These are phyloP conservation scores for Drosophila navojoa DNA, from an alignment of 1,140 invertebrate genomes.

Conservation along the genomic window DNA sequence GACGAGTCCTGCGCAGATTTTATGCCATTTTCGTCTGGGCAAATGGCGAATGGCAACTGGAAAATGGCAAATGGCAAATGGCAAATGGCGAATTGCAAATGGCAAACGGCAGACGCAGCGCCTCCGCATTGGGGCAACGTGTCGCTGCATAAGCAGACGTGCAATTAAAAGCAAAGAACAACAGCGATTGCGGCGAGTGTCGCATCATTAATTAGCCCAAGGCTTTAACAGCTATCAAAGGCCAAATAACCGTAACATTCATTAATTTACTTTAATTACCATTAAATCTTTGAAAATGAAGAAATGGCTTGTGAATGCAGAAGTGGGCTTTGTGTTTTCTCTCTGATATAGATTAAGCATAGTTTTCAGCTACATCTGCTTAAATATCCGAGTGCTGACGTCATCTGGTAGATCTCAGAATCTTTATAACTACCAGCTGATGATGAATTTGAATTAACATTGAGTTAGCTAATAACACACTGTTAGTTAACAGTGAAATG, in stretches of 20 bases:
- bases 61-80: slow-evolving; percentile 18
- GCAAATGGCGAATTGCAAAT: slow-evolving; percentile 19
- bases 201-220: slow-evolving; percentile 65
- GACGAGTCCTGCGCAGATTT: slow-evolving; percentile 52
- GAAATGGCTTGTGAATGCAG: no score
- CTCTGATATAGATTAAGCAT: no score
- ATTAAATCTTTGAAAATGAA: background rate
- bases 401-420: no score
- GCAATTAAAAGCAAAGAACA: slow-evolving; percentile 75
- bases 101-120: slow-evolving; percentile 20
- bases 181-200: slow-evolving; percentile 24
- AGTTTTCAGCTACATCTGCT: no score
- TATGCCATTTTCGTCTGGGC: slow-evolving; percentile 68
- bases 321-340: no score
- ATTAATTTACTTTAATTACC: background rate
- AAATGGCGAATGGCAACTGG: background rate
- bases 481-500: no score
- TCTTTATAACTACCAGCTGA: no score
- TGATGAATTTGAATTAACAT: no score
- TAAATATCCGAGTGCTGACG: no score
- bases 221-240: slow-evolving; percentile 20
- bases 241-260: background rate
- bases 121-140: slow-evolving; percentile 40
- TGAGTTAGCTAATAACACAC: no score
- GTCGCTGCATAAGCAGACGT: slow-evolving; percentile 67